Evolutionary conservation across 2,888 invertebrate genomes (phyloP), one percentile per base, ranked within the genome.

Genomic region (Heliconius ismenius): DNA sequence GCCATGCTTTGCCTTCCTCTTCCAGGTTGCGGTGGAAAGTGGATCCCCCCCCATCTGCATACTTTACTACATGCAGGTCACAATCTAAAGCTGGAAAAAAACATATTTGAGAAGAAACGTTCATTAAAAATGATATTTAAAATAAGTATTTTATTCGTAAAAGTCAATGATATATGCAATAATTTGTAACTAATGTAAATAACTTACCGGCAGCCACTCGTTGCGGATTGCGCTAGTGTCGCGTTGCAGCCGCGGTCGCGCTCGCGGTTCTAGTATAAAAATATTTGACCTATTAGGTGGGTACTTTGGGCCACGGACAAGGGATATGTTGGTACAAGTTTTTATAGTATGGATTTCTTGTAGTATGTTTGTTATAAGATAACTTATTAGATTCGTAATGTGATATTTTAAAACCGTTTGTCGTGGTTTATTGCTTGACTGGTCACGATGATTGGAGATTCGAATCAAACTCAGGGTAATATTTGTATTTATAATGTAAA

Each of bases 171-270:
- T n/a, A n/a, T n/a, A 26, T 67, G 28, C 58, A 74, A 58, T 74
- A 58, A 67, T 49, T 32, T 65, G 39, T 65, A 58, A 58, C 58
- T 36, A 64, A 58, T 54, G 58, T 74, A 74, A 64, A 60, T 75
- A 75, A 39, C 63, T 60, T 9, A 32, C 18, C 69, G 58, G 68
- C 69, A 75, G 43, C 28, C 69, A 63, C 10, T 54, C 62, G 73
- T 73, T 43, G 62, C 63, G 43, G 62, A 11, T 73, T 73, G 72
- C 73, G 26, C 36, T 39, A 26, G 73, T 43, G 62, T 73, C 73
- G 39, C 11, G 39, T 73, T 62, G 43, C 63, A 73, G 62, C 62
- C 73, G 72, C 24, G 60, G 72, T 72, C 28, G 58, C 28, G n/a
- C 13, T 70, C 72, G 72, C 62, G 63, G 62, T 73, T 62, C n/a